Evolutionary conservation across 2,888 invertebrate genomes (phyloP), one percentile per base, ranked within the genome.

Genomic region (Troilus luridus): DNA sequence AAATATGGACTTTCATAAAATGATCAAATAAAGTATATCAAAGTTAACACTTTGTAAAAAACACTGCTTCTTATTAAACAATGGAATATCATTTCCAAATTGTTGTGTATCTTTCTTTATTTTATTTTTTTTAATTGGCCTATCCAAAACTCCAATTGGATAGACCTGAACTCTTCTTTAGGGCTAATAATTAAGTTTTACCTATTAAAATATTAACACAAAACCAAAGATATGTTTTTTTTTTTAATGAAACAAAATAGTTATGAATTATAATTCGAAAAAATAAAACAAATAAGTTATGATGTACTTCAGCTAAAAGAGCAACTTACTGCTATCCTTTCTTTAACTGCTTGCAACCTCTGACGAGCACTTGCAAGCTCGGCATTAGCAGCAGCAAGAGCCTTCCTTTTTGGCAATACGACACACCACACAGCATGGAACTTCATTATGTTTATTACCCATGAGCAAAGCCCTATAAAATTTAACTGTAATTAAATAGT

Each of bases 361-460:
- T 97, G 96, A 93, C 97, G 95, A 0, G 98, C 98, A 88, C 97
- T 97, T 92, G 96, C 96, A 88, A 98, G 94, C 93, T 98, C 98
- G 5, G 96, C 96, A 93, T 98, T 98, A 21, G 98, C 98, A 92
- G 97, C 97, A 41, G 96, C 96, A 58, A 99, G 95, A 5, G 99
- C 98, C 91, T 96, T 95, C 93, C 98, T 95, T 93, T 99, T 98
- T 41, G 99, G 99, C 94, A 98, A 98, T 0, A 99, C 98, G 64
- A 98, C 97, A 92, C 97, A 97, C 94, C 97, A 98, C 59, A 99
- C 98, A 91, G 97, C 97, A 94, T 98, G 97, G 94, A 98, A 98
- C 93, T 96, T 97, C 94, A 97, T 95, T 92, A 99, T 98, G 94
- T 99, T 99, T 93, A 98, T 97, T 3, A 98, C 98, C 98, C 99